Conservation (phyloP, 2,888 invertebrate genomes). For the Caenorhabditis japonica region DNA sequence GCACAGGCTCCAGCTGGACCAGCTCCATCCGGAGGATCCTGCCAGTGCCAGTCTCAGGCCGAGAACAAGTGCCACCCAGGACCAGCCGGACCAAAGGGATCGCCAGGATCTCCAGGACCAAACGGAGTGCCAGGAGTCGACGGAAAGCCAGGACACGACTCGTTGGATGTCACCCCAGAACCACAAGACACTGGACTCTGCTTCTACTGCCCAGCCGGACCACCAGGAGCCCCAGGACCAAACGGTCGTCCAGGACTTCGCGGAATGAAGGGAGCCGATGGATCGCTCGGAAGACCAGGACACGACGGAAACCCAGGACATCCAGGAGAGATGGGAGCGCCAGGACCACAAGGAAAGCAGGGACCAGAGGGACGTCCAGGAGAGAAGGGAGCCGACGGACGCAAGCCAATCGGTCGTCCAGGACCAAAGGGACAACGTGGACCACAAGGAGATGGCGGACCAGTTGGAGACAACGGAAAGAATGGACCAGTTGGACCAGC, state of each 20-base stretch:
- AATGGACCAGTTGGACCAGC: slow-evolving; percentile 64
- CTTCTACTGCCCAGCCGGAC: slow-evolving; percentile 66
- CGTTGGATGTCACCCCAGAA: slow-evolving; percentile 71
- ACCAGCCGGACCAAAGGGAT: slow-evolving; percentile 69
- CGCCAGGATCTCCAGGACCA: slow-evolving; percentile 61
- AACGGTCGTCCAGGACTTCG: slow-evolving; percentile 61
- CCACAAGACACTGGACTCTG: slow-evolving; percentile 67
- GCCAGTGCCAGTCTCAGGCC: slow-evolving; percentile 55
- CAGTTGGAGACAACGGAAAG: slow-evolving; percentile 58
- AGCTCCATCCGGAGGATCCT: slow-evolving; percentile 54
- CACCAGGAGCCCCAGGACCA: slow-evolving; percentile 63
- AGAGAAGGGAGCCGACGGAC: slow-evolving; percentile 73
- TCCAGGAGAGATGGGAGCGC: slow-evolving; percentile 67
- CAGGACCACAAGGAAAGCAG: slow-evolving; percentile 64
- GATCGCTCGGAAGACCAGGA: slow-evolving; percentile 67
- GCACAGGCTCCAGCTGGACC: slow-evolving; percentile 60
- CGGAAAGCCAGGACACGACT: slow-evolving; percentile 59
- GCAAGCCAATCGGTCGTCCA: slow-evolving; percentile 73
- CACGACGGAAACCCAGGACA: slow-evolving; percentile 71
- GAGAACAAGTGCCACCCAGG: slow-evolving; percentile 75
- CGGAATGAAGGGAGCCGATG: slow-evolving; percentile 67
- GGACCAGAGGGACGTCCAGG: slow-evolving; percentile 67
- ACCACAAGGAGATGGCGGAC: slow-evolving; percentile 61
- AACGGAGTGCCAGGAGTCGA: slow-evolving; percentile 62
- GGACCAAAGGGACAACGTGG: slow-evolving; percentile 73